A percentile compares a stretch with the other conserved stretches of the same genome.
These are phyloP conservation scores for Thera britannica DNA, from an alignment of 2,888 invertebrate genomes.

Conservation along the genomic window DNA sequence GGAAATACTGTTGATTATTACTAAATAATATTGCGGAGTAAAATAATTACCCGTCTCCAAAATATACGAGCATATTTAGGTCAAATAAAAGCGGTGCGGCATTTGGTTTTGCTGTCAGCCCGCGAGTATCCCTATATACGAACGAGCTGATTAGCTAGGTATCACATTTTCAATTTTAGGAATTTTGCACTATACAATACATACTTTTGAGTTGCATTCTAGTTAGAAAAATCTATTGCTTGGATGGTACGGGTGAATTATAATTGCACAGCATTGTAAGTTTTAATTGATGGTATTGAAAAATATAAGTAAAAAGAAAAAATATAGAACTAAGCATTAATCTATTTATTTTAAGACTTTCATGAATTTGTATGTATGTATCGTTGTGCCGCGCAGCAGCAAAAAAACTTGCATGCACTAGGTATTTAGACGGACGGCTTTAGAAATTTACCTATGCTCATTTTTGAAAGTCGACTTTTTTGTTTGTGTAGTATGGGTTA, in stretches of 20 bases:
- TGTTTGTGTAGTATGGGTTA: too few species aligned
- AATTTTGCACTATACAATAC: constrained; percentile 5
- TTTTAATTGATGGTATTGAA: too few species aligned
- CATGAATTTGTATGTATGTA: too few species aligned
- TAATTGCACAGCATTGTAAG: not conserved
- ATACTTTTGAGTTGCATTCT: constrained; percentile 40
- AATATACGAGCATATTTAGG: constrained; percentile 55
- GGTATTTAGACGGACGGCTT: too few species aligned
- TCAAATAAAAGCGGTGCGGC: constrained; percentile 63
- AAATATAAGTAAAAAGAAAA: too few species aligned
- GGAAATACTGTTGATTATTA: constrained; percentile 1
- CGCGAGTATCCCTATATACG: constrained; percentile 62
- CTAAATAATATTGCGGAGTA: constrained; percentile 11
- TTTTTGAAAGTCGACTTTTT: too few species aligned
- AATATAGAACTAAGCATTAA: too few species aligned
- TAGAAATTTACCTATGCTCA: too few species aligned
- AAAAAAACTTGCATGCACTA: too few species aligned
- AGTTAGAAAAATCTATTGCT: not conserved
- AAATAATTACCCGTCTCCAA: constrained; percentile 21
- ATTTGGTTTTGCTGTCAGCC: constrained; percentile 55
- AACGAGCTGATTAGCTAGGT: constrained; percentile 67
- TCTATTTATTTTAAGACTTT: too few species aligned
- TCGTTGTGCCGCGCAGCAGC: too few species aligned
- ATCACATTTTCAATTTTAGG: constrained; percentile 54
- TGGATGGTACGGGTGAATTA: not conserved